A percentile compares a stretch with the other conserved stretches of the same genome.
Conservation (phyloP, 1,140 invertebrate species). For the Pteromalus puparum region DNA sequence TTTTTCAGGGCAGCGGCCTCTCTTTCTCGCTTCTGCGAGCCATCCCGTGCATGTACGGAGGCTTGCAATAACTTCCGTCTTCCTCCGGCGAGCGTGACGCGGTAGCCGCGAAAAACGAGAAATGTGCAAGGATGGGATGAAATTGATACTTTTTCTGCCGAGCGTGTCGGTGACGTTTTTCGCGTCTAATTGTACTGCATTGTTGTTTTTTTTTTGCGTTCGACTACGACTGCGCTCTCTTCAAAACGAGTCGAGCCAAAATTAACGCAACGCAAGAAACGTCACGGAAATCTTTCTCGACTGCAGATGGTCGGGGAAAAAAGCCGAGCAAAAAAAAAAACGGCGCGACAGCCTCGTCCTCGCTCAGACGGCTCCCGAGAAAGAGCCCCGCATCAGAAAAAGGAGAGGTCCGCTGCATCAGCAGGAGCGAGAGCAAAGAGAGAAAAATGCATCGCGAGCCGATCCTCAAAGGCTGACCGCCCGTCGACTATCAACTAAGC, state of each 20-base stretch:
- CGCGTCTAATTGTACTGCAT: too few species aligned
- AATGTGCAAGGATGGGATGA: neutral
- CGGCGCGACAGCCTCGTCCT: too few species aligned
- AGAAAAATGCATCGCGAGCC: too few species aligned
- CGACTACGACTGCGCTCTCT: too few species aligned
- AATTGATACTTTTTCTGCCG: neutral
- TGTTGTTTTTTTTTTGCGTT: too few species aligned
- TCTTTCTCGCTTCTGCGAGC: constrained; percentile 39
- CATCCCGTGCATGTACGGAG: neutral
- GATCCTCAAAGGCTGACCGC: neutral
- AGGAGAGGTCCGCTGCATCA: neutral
- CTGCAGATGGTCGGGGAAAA: too few species aligned
- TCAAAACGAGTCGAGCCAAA: neutral
- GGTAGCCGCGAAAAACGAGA: neutral
- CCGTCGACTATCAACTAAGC: neutral
- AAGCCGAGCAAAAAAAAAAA: too few species aligned
- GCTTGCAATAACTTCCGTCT: constrained; percentile 6
- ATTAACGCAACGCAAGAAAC: too few species aligned
- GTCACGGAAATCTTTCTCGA: too few species aligned
- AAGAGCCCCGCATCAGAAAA: too few species aligned
- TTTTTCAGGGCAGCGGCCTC: constrained; percentile 62
- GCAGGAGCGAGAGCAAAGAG: neutral
- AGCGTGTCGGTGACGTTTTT: too few species aligned
- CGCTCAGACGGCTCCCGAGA: neutral
- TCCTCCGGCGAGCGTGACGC: neutral